Evolutionary conservation across 2,113 vertebrate species (phyloP), one percentile per base, ranked within the genome.

Genomic region (Barbus barbus): DNA sequence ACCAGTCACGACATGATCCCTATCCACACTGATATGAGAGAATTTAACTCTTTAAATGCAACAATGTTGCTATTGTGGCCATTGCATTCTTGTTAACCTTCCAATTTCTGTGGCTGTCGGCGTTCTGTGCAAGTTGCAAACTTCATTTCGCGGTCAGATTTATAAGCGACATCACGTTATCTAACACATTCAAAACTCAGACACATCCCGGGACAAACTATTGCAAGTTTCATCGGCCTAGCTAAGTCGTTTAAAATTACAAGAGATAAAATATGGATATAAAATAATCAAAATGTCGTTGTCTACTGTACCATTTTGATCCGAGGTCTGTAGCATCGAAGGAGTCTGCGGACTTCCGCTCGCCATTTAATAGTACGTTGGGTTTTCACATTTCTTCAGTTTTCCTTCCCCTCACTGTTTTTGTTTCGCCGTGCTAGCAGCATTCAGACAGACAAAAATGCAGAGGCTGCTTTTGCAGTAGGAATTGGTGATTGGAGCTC

Each of bases 401-500:
- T 90, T 88, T 90, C 90, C 88, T 88, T 87, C 86, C 81, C 12
- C 79, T 72, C 63, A 33, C 48, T 26, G 33, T 65, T 63, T 81
- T 90, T 87, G n/a, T 85, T 83, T 71, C 87, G 88, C 89, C 88
- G 89, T 89, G 92, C 90, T 91, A 90, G 92, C 93, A 87, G 91
- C 93, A 87, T 91, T 92, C 92, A 93, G 90, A 92, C 91, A 86
- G 90, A 91, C 90, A 93, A 90, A 93, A 92, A 92, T 93, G 92
- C 93, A 91, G 93, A 91, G 92, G 92, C 93, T 94, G 93, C 93
- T 93, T 93, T 89, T 91, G 93, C 92, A 91, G 91, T 74, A 93
- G 92, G 91, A 93, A 91, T 91, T 92, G 95, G 94, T 95, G 95
- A 96, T 97, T 96, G 96, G 96, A 95, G 96, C 94, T 93, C 89